Percentiles rank a stretch among this genome's conserved stretches.
These are phyloP conservation scores for Cecropterus lyciades DNA, from an alignment of 1,140 invertebrate genomes.

Conservation along the genomic window DNA sequence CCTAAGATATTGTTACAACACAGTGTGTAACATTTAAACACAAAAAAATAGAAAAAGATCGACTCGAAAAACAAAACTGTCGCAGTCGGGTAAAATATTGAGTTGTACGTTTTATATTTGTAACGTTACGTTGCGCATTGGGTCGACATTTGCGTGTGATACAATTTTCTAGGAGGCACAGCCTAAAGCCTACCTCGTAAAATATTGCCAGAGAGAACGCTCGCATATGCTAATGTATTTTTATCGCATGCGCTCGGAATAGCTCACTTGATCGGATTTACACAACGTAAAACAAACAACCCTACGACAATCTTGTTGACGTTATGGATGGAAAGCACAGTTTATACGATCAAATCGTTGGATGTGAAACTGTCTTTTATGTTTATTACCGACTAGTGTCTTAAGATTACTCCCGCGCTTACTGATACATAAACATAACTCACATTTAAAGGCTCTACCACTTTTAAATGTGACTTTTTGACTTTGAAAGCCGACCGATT, in stretches of 20 bases:
- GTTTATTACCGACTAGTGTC: background rate
- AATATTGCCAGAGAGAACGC: constrained; percentile 21
- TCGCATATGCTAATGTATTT: constrained; percentile 18
- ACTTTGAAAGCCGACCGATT: too few species aligned
- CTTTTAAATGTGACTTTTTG: too few species aligned
- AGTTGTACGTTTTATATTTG: constrained; percentile 25
- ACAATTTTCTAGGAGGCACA: constrained; percentile 18
- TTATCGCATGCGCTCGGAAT: constrained; percentile 19
- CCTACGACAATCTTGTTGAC: background rate
- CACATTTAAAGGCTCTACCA: too few species aligned
- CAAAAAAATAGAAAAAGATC: too few species aligned
- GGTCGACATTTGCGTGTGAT: constrained; percentile 22
- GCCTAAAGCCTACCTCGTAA: constrained; percentile 26
- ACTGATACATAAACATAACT: too few species aligned
- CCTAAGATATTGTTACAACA: too few species aligned
- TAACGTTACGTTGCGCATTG: constrained; percentile 6
- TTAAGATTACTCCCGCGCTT: too few species aligned
- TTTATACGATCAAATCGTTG: background rate
- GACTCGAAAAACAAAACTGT: background rate
- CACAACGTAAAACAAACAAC: too few species aligned
- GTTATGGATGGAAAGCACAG: background rate
- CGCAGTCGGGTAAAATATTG: constrained; percentile 5
- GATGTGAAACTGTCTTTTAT: background rate
- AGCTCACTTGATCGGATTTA: constrained; percentile 1
- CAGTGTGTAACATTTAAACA: too few species aligned